Evolutionary conservation across 2,888 invertebrate species (phyloP), one percentile per base, ranked within the genome.

Genomic region (Frankliniella intonsa): DNA sequence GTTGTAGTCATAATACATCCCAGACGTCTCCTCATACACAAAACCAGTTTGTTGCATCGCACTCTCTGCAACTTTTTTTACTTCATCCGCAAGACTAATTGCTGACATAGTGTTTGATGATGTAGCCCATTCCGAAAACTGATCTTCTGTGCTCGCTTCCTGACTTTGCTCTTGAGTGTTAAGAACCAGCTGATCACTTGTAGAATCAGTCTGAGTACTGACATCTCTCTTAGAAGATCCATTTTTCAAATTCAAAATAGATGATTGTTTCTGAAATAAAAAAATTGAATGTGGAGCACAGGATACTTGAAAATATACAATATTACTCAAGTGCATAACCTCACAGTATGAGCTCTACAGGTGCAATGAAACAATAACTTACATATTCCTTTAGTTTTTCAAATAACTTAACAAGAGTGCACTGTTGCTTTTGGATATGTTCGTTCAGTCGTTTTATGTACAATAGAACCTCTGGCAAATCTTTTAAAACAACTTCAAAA

Each of bases 1-100:
- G 86, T 92, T 93, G 85, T 93, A 94, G 88, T 97, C 95, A 88
- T 96, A 96, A 88, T 96, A 97, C 89, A 96, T 91, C 84, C 96
- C 96, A 49, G 94, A 94, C 3, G 93, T 94, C 86, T 94, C 93
- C 84, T 97, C 96, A 88, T 94, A 96, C 50, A 95, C 93, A 90
- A 96, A 95, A 25, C 94, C 94, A 80, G 91, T 92, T 84, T 94
- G 90, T 85, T 93, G 91, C 86, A 94, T 88, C 8, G 93, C 94
- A 87, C 90, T 91, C 87, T 94, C 93, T 0, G 95, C 95, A 5
- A 91, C 94, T 87, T 94, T 91, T 81, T 92, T 93, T 81, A 95
- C 94, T 88, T 95, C 94, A 76, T 94, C 94, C 0, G 92, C 91
- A 85, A 95, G 90, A 86, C 90, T 91, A 14, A 83, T 83, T 55